These are phyloP conservation scores for Herminia tarsipennalis DNA, from an alignment of 2,888 invertebrate genomes.

Conservation along the genomic window DNA sequence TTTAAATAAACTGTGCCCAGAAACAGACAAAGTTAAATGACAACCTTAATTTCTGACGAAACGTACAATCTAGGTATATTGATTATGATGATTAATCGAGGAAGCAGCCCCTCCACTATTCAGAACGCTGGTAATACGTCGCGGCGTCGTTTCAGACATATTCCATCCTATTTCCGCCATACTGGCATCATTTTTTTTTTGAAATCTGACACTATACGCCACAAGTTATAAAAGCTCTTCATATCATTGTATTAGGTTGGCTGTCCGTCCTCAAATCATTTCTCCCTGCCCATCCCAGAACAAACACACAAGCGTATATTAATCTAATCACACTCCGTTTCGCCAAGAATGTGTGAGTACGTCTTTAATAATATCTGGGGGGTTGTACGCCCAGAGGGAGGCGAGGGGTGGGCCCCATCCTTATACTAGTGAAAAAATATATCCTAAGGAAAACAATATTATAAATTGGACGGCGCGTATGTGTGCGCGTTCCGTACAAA, in stretches of 20 bases:
- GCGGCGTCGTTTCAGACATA: no score
- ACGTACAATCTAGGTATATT: no score
- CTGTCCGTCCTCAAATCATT: constrained; percentile 50
- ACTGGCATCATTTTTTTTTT: constrained; percentile 4
- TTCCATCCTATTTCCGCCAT: no score
- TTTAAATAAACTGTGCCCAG: no score
- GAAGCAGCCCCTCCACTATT: no score
- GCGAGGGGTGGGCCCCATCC: constrained; percentile 39
- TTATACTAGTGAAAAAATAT: constrained; percentile 85
- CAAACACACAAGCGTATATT: constrained; percentile 71
- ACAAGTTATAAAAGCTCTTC: constrained; percentile 46
- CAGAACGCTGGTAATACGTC: no score
- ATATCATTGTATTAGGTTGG: constrained; percentile 50
- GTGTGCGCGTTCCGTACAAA: constrained; percentile 62
- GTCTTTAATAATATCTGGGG: constrained; percentile 85
- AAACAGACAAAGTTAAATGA: no score
- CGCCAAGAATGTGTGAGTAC: constrained; percentile 83
- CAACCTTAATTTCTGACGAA: no score
- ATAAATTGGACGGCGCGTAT: constrained; percentile 77
- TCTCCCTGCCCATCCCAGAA: constrained; percentile 27
- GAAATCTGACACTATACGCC: constrained; percentile 41
- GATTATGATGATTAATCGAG: no score
- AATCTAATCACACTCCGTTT: constrained; percentile 83
- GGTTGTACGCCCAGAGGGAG: constrained; percentile 43
- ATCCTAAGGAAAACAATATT: constrained; percentile 85